Percentiles rank a stretch among this genome's conserved stretches.
phyloP scores from a whole-genome alignment of 30 jellyfish, hydroid and myxozoan genomes.

The Chrysaora quinquecirrha region DNA sequence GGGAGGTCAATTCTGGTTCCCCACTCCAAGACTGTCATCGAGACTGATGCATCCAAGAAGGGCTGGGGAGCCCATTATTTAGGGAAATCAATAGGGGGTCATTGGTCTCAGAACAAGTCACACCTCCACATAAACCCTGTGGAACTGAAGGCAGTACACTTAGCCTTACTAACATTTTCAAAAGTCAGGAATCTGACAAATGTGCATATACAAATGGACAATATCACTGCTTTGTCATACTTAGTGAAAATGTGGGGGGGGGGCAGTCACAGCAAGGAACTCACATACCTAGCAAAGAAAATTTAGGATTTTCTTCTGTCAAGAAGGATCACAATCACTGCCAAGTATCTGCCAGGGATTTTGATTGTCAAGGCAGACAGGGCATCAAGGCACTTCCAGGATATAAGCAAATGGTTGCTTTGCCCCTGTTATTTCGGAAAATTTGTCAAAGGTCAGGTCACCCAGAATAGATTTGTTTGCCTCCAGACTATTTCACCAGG shows the following conservation, averaged over 20 bases:
- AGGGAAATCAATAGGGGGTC: conserved; percentile 11
- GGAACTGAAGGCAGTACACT: conserved; percentile 19
- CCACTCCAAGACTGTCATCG: conserved; percentile 4
- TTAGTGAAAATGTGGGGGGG: conserved; percentile 20
- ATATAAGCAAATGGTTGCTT: conserved; percentile 37
- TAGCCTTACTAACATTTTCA: conserved; percentile 16
- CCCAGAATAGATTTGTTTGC: conserved; percentile 52
- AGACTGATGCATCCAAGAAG: conserved; percentile 54
- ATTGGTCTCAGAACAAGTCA: conserved; percentile 20
- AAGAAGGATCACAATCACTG: conserved; percentile 52
- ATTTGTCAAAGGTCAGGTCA: conserved; percentile 13
- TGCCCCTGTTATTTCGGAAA: conserved; percentile 8
- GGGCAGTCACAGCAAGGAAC: conserved; percentile 34
- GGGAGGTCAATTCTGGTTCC: conserved; percentile 5
- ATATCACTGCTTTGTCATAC: conserved; percentile 26
- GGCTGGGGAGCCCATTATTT: conserved; percentile 46
- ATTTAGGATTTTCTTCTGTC: conserved; percentile 36
- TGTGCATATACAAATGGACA: conserved; percentile 42
- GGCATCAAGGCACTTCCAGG: conserved; percentile 25
- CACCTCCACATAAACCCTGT: conserved; percentile 13
- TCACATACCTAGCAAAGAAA: conserved; percentile 11
- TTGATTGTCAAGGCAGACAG: conserved; percentile 34
- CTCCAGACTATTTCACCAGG: conserved; percentile 40
- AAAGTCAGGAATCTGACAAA: background rate
- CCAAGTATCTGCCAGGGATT: conserved; percentile 37